These are phyloP conservation scores for Syngnathus scovelli DNA, from an alignment of 2,113 vertebrate species.

Conservation along the genomic window DNA sequence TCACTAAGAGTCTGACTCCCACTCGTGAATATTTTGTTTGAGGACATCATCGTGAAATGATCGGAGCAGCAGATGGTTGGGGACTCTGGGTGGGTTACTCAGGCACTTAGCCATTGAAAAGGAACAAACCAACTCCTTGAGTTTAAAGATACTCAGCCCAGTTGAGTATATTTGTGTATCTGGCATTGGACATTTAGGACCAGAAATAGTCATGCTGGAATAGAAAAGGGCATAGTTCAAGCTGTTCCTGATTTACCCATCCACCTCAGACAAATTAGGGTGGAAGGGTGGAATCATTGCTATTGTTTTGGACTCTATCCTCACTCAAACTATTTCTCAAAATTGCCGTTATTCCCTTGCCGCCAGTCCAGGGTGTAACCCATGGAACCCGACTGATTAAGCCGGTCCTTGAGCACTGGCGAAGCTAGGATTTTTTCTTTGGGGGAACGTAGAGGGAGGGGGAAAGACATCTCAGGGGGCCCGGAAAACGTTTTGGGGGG, in stretches of 20 bases:
- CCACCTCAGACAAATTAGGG: background rate
- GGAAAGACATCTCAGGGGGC: too few relatives aligned
- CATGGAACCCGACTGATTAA: background rate
- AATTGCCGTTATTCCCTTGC: background rate
- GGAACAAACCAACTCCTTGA: background rate
- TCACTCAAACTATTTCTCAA: background rate
- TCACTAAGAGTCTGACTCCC: background rate
- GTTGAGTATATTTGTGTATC: background rate
- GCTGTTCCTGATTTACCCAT: too few relatives aligned
- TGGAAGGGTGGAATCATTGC: too few relatives aligned
- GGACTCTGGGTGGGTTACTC: background rate
- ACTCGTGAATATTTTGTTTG: background rate
- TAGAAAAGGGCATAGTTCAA: background rate
- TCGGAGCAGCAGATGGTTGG: background rate
- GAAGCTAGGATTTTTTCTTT: too few relatives aligned
- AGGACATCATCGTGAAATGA: background rate
- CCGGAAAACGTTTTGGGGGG: too few relatives aligned
- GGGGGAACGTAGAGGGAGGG: too few relatives aligned
- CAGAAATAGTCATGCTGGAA: background rate
- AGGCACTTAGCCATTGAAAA: background rate
- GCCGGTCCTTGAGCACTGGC: background rate
- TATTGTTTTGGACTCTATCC: too few relatives aligned
- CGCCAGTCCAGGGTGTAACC: background rate
- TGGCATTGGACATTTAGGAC: background rate
- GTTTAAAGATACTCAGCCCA: background rate